These are phyloP conservation scores for Pangasius larnaudii DNA, from an alignment of 2,797 vertebrate species.

Conservation along the genomic window DNA sequence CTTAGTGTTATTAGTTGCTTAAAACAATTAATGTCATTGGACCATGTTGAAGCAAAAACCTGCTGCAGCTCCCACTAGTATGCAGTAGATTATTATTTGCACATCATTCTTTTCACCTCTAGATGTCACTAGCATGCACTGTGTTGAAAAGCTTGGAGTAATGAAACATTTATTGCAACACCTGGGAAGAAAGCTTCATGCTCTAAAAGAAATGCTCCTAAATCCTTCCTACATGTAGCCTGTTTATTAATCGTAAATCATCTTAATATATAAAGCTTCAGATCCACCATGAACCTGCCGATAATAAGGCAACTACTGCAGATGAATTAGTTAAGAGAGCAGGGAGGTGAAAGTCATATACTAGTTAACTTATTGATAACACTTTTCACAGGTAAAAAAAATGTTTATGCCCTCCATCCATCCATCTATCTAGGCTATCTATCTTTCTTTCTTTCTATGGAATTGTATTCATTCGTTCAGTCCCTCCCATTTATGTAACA, in stretches of 20 bases:
- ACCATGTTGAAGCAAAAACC: background rate
- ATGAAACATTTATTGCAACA: background rate
- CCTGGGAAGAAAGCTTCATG: background rate
- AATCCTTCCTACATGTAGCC: background rate
- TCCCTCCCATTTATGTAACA: background rate
- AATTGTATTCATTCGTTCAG: background rate
- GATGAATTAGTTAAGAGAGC: background rate
- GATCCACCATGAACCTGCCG: background rate
- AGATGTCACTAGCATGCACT: slow-evolving; percentile 6
- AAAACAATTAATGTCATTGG: background rate
- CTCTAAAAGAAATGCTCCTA: background rate
- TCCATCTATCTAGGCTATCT: background rate
- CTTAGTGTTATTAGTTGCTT: background rate
- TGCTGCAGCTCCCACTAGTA: background rate
- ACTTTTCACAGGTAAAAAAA: background rate
- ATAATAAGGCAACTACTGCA: background rate
- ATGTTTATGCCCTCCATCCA: background rate
- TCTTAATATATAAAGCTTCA: background rate
- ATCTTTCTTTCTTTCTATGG: background rate
- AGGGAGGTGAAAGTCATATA: background rate
- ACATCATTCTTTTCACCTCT: background rate
- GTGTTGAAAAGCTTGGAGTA: background rate
- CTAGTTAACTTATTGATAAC: background rate
- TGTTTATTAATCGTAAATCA: background rate
- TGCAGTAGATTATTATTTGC: background rate